phyloP scores from a whole-genome alignment of 2,888 invertebrate species.

The Stegophylla sp. region DNA sequence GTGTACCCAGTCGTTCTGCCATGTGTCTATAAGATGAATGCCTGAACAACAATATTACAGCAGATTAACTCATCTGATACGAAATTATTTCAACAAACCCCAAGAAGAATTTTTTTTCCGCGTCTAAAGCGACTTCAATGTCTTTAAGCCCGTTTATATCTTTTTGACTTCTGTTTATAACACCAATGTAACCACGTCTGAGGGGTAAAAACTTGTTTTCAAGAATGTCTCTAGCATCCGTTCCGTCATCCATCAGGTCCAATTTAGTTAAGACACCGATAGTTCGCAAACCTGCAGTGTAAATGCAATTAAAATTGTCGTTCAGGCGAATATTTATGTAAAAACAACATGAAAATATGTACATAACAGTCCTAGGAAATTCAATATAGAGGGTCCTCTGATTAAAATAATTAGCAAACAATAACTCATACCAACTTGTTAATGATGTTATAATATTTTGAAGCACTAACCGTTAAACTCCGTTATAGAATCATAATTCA shows the following conservation, averaged over 20 bases:
- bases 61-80: background rate
- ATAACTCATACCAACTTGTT: too few relatives aligned
- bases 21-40: conserved; percentile 97
- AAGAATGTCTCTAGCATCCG: conserved; percentile 96
- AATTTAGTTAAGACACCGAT: conserved; percentile 99
- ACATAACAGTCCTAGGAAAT: too few relatives aligned
- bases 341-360: background rate
- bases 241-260: conserved; percentile 99
- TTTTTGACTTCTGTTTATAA: conserved; percentile 98
- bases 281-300: conserved; percentile 85
- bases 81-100: conserved; percentile 67
- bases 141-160: conserved; percentile 99
- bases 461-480: too few relatives aligned
- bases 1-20: conserved; percentile 97
- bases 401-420: too few relatives aligned
- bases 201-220: conserved; percentile 96
- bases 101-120: conserved; percentile 97
- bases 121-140: conserved; percentile 90
- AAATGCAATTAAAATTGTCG: background rate
- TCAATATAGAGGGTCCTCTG: too few relatives aligned
- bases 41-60: conserved; percentile 67
- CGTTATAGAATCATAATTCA: too few relatives aligned
- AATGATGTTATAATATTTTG: too few relatives aligned
- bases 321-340: too few relatives aligned
- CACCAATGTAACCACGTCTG: conserved; percentile 95